These are phyloP conservation scores for Cheilosia vernalis DNA, from an alignment of 2,888 invertebrate genomes.

Conservation along the genomic window DNA sequence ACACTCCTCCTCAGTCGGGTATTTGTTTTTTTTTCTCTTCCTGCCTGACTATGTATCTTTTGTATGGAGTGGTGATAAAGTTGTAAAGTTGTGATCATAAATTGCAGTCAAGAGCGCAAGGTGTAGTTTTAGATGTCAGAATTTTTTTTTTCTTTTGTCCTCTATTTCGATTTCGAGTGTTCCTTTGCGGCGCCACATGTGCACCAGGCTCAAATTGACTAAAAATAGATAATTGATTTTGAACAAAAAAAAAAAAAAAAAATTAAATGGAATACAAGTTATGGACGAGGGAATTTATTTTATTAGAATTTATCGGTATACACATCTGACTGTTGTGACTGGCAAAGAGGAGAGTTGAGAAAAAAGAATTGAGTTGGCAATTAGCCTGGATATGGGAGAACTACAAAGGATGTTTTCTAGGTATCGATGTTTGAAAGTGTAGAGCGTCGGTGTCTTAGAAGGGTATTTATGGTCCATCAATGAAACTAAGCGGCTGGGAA, in stretches of 20 bases:
- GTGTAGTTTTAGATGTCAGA: constrained; percentile 74
- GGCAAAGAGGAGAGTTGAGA: background rate
- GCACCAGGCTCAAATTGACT: constrained; percentile 60
- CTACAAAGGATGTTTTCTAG: background rate
- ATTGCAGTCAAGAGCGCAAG: constrained; percentile 73
- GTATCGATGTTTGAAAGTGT: too few species aligned
- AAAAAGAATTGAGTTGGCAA: constrained; percentile 13
- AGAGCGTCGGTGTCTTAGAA: too few species aligned
- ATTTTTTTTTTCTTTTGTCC: constrained; percentile 14
- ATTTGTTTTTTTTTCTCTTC: constrained; percentile 15
- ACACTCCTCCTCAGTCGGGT: constrained; percentile 45
- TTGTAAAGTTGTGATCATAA: constrained; percentile 75
- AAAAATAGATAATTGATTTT: constrained; percentile 71
- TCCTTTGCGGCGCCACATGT: constrained; percentile 66
- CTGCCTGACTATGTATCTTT: constrained; percentile 59
- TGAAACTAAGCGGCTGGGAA: too few species aligned
- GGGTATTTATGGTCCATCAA: too few species aligned
- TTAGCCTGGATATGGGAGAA: background rate
- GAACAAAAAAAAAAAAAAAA: background rate
- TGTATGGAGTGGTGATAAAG: constrained; percentile 69
- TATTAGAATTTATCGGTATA: constrained; percentile 52
- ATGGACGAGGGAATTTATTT: constrained; percentile 35
- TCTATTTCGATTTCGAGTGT: background rate
- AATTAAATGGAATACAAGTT: constrained; percentile 15
- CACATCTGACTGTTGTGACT: constrained; percentile 15